These are phyloP conservation scores for Cremastobaeus sp. DNA, from an alignment of 2,888 invertebrate species.

Conservation along the genomic window DNA sequence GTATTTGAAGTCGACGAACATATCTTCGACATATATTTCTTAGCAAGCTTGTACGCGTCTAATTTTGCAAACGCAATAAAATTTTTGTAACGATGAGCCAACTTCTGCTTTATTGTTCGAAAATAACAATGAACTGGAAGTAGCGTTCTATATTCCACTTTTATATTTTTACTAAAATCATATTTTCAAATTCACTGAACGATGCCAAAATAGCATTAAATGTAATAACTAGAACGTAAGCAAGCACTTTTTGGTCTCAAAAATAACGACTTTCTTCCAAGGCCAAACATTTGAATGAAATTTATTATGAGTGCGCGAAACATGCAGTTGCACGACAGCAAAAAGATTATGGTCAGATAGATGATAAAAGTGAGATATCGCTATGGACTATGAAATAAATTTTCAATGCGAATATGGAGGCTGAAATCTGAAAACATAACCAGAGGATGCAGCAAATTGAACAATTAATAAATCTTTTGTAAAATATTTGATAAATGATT, in stretches of 20 bases:
- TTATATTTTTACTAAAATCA: not conserved
- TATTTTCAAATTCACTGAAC: slow-evolving; percentile 66
- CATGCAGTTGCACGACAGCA: slow-evolving; percentile 37
- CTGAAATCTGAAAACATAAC: too few relatives aligned
- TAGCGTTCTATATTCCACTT: not conserved
- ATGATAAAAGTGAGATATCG: too few relatives aligned
- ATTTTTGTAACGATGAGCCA: slow-evolving; percentile 29
- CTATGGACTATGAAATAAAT: slow-evolving; percentile 10
- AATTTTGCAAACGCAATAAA: slow-evolving; percentile 8
- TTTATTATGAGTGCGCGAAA: slow-evolving; percentile 74
- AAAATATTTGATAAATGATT: too few relatives aligned
- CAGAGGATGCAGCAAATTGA: not conserved
- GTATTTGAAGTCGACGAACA: not conserved
- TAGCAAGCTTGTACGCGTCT: slow-evolving; percentile 12
- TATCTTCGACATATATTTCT: slow-evolving; percentile 8
- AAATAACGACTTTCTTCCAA: slow-evolving; percentile 74
- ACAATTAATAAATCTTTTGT: not conserved
- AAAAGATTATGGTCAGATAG: slow-evolving; percentile 70
- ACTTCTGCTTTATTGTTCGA: too few relatives aligned
- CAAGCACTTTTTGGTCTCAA: slow-evolving; percentile 64
- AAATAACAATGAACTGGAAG: too few relatives aligned
- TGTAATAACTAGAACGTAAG: slow-evolving; percentile 74
- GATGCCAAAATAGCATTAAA: slow-evolving; percentile 78
- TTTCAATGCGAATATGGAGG: too few relatives aligned
- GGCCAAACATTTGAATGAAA: slow-evolving; percentile 77